phyloP scores from a whole-genome alignment of 2,113 vertebrate genomes.

The Anolis carolinensis region DNA sequence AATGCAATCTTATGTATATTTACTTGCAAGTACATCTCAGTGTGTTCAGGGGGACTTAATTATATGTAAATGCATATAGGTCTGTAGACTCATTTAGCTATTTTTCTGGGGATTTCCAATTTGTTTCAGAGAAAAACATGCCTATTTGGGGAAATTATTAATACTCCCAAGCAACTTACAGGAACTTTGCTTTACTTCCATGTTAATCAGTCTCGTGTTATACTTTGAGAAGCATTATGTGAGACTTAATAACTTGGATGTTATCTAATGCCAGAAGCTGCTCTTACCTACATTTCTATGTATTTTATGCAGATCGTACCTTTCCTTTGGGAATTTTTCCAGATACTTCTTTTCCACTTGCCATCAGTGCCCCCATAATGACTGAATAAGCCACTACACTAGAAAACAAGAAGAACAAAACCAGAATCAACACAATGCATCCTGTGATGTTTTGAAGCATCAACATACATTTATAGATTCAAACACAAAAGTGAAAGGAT shows the following conservation, averaged over 20 bases:
- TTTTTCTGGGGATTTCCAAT: neutral
- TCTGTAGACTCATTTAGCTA: neutral
- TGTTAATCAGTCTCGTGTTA: neutral
- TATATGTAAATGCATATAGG: neutral
- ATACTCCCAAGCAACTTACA: neutral
- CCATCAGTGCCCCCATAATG: conserved; percentile 96
- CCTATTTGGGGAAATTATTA: neutral
- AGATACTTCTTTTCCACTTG: conserved; percentile 93
- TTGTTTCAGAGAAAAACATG: neutral
- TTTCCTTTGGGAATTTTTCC: conserved; percentile 97
- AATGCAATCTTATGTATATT: neutral
- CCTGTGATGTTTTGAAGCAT: neutral
- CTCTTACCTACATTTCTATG: neutral
- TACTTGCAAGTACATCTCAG: neutral
- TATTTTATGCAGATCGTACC: conserved; percentile 70
- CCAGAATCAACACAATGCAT: neutral
- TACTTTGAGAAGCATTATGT: neutral
- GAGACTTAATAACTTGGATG: neutral
- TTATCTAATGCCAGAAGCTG: conserved; percentile 6
- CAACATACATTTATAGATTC: neutral
- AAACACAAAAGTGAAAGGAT: neutral
- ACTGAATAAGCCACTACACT: conserved; percentile 97
- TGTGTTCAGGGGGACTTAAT: too few species aligned
- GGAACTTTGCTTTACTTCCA: neutral
- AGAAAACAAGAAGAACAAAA: conserved; percentile 20